These are phyloP conservation scores for Caenorhabditis drosophilae DNA, from an alignment of 2,888 invertebrate genomes.

Conservation along the genomic window DNA sequence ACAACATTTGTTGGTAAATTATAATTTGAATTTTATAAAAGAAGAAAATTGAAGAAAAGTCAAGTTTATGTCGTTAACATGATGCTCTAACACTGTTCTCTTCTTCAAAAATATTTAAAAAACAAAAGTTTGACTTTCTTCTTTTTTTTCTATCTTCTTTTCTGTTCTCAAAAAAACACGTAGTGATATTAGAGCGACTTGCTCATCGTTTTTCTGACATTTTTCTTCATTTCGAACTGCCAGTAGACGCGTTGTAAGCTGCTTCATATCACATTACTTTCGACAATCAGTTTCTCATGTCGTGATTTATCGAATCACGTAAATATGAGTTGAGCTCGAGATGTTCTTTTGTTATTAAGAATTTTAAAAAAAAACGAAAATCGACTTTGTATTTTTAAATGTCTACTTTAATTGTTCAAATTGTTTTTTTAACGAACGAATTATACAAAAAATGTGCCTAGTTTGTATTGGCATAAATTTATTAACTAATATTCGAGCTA, in stretches of 20 bases:
- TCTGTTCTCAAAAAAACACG: no score
- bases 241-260: no score
- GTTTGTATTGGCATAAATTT: slow-evolving; percentile 32
- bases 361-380: background rate
- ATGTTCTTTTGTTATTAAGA: background rate
- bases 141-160: no score
- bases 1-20: no score
- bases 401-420: background rate
- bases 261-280: no score
- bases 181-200: no score
- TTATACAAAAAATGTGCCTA: slow-evolving; percentile 24
- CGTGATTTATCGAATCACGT: background rate
- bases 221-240: no score
- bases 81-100: background rate
- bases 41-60: background rate
- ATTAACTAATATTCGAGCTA: slow-evolving; percentile 18
- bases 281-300: slow-evolving; percentile 1
- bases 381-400: background rate
- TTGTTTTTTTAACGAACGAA: slow-evolving; percentile 22
- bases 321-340: background rate
- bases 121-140: no score
- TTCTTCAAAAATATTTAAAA: no score
- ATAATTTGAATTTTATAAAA: background rate
- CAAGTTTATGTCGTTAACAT: background rate
- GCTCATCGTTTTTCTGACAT: no score